Evolutionary conservation across 2,113 vertebrate genomes (phyloP).

Genomic region (Paradoxurus hermaphroditus): DNA sequence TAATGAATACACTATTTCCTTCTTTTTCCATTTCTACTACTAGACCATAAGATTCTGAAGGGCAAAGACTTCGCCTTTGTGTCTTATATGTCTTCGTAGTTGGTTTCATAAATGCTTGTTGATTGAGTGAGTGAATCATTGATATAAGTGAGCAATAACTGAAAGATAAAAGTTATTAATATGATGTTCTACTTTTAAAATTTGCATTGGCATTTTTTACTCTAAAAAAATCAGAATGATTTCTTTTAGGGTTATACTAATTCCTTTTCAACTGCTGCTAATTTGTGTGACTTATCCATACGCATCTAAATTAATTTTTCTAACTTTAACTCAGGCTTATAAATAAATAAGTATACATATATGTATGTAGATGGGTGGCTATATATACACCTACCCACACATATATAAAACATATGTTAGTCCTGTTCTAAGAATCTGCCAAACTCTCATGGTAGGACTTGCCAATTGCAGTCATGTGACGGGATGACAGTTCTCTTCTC

Average conservation of each 20-base stretch:
- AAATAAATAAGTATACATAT: constrained; percentile 81
- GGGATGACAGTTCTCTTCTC: constrained; percentile 77
- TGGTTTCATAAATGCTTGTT: constrained; percentile 55
- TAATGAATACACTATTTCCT: not conserved
- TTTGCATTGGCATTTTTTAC: constrained; percentile 69
- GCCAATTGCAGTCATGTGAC: constrained; percentile 78
- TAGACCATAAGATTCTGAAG: not conserved
- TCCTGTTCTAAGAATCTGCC: constrained; percentile 76
- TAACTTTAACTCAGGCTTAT: constrained; percentile 76
- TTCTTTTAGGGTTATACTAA: constrained; percentile 64
- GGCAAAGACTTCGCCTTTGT: not conserved
- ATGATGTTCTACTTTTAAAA: constrained; percentile 71
- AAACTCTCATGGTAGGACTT: constrained; percentile 77
- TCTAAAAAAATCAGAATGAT: constrained; percentile 65
- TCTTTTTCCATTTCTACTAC: not conserved
- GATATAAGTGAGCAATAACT: constrained; percentile 74
- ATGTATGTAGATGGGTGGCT: constrained; percentile 76
- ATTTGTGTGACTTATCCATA: constrained; percentile 75
- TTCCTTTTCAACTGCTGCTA: constrained; percentile 69
- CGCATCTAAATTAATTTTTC: constrained; percentile 78
- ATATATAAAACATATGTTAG: constrained; percentile 81
- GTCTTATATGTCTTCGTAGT: not conserved
- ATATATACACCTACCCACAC: constrained; percentile 81
- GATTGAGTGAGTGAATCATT: constrained; percentile 66
- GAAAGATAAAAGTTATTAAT: constrained; percentile 78